Evolutionary conservation across 2,888 invertebrate species (phyloP), one percentile per base, ranked within the genome.

Genomic region (Venustoraphidia nigricollis): DNA sequence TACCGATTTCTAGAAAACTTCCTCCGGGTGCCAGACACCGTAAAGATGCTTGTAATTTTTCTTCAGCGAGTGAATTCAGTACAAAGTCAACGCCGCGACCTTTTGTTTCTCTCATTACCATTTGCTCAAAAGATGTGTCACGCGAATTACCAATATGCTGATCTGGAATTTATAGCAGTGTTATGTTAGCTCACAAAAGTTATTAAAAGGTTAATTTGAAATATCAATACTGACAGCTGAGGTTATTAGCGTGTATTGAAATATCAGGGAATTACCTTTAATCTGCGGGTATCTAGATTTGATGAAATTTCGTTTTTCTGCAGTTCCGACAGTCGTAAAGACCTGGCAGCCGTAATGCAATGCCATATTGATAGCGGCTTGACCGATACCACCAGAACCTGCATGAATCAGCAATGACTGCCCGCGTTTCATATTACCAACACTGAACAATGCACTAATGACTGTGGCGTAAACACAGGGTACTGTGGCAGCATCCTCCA

Each of bases 11-110:
- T 49, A 79, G 61, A 64, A 80, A 80, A 34, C 75, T 62, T 41
- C 79, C 66, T 43, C 62, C 63, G 27, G 52, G 51, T 10, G 60
- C 62, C 45, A 66, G 53, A 53, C 66, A 66, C 9, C 66, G 54
- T 1, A 63, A 58, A 8, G 65, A 66, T 4, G 66, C 65, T 50
- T 60, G 59, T n/a, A 79, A 66, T 60, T 77, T 77, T 47, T 78
- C 77, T 54, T 91, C 94, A 1, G 94, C 80, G 41, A 97, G 67
- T 0, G 93, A 94, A 65, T 97, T 97, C 9, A 91, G 68, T 10
- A 94, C 85, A 35, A 94, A 67, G 66, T 97, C 88, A 6, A 96
- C 95, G 50, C 94, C 94, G 57, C 76, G 77, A 36, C 95, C 95
- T 53, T 76, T 68, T 0, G 94, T 95, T 59, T 81, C 78, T 41